Evolutionary conservation across 2,113 vertebrate species (phyloP), one percentile per base, ranked within the genome.

Genomic region (Atrichornis clamosus): DNA sequence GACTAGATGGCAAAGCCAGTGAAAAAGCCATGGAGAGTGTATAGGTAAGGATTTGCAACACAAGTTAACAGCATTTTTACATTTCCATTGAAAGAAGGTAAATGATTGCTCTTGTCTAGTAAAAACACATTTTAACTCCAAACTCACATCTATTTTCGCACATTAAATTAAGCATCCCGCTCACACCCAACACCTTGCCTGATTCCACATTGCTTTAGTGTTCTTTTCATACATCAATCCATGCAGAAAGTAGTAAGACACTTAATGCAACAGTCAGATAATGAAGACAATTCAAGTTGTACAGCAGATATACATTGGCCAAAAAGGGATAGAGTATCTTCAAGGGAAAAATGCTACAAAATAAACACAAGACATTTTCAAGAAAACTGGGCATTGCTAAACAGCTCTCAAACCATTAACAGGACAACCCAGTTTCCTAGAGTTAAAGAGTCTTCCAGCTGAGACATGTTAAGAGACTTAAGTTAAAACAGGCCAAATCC

Each of bases 191-290:
- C 84, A 91, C 93, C 93, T 91, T 87, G 88, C 67, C 96, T 59
- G 93, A 95, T 96, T 96, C 97, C 95, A 93, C 88, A 89, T 87
- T 80, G 81, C 85, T 93, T 97, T 97, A 97, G 96, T 97, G 90
- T 97, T 97, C 96, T 95, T 96, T 97, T 97, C 96, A 52, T 96
- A 97, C 78, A 94, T 93, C 96, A 97, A 97, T 97, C 95, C 98
- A 98, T 98, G 98, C 98, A 98, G 97, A 96, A 98, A 97, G 91
- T 92, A 98, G 80, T 95, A 97, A 97, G 94, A 97, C 92, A 97
- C 95, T 97, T 94, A 97, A 97, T 96, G 96, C 96, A 98, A 97
- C 92, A 96, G 90, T 97, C 95, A 96, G 95, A 95, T 94, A 95
- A 97, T 97, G 95, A 97, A 79, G 94, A 97, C 95, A 86, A 80